Percentiles rank a stretch among this genome's conserved stretches.
These are phyloP conservation scores for Mus caroli DNA, from an alignment of 2,797 vertebrate species.

Conservation along the genomic window DNA sequence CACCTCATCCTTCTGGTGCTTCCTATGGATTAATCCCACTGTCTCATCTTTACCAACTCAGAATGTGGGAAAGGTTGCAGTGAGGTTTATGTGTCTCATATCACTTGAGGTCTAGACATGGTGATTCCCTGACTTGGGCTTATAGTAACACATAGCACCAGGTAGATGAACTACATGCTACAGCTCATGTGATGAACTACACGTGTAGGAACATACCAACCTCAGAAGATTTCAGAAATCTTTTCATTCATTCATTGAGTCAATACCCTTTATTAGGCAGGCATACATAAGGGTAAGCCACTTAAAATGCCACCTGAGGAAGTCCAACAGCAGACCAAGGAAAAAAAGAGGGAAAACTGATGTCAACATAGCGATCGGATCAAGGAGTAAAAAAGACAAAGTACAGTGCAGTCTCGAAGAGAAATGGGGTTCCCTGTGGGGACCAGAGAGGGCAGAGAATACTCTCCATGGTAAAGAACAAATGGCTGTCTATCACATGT, in stretches of 20 bases:
- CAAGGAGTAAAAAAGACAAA: not conserved
- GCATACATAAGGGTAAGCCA: not conserved
- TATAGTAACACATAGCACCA: not conserved
- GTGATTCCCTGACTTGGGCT: not conserved
- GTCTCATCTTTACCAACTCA: not conserved
- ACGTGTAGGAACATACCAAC: not conserved
- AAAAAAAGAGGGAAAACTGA: not conserved
- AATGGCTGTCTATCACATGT: not conserved
- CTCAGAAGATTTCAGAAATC: not conserved
- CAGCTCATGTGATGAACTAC: not conserved
- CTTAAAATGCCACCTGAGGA: not conserved
- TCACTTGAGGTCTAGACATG: not conserved
- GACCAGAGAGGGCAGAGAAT: not conserved
- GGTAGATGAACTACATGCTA: not conserved
- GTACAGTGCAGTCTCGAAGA: not conserved
- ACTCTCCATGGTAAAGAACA: not conserved
- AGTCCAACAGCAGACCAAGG: not conserved
- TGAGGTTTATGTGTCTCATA: not conserved
- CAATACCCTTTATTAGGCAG: not conserved
- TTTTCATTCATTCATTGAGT: not conserved
- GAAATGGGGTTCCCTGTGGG: not conserved
- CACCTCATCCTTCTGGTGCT: not conserved
- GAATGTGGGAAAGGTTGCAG: not conserved
- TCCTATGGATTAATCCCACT: not conserved
- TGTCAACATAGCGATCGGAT: not conserved